Evolutionary conservation across 1,140 invertebrate species (phyloP), one percentile per base, ranked within the genome.

Genomic region (Archivesica marissinica): DNA sequence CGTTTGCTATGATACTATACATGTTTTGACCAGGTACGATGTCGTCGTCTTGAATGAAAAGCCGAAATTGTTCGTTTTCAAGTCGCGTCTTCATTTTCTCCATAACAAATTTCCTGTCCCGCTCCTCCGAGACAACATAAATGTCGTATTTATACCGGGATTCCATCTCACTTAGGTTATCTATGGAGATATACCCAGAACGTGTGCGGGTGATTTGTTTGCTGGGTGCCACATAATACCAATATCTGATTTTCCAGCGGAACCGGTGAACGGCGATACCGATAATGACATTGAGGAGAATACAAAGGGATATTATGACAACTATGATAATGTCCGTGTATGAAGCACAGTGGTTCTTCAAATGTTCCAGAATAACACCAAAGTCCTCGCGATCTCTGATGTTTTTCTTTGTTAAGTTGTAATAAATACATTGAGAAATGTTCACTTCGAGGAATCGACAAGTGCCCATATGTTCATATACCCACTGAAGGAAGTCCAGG

Each of bases 191-290:
- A 38, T 77, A 77, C 20, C 75, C 75, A n/a, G 50, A 15, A 11
- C 75, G 47, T 20, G n/a, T 2, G 25, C 41, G 28, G 13, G 50
- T 77, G 23, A 20, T 59, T 2, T 39, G 25, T 54, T 77, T 77
- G 15, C 75, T 56, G 11, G 75, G 52, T 3, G 77, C 56, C 3
- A 79, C 77, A 23, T 81, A 81, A n/a, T 70, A 70, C 78, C 61
- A 81, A 25, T 81, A 81, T 17, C 66, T 11, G n/a, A 81, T 38
- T 33, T 72, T 81, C 78, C 78, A 81, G 3, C 78, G 41, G 66
- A 52, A 81, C 1, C 78, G 38, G 50, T 81, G 41, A 2, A 81
- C 35, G 7, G 56, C 1, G 13, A 54, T 28, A 0, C 56, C 78
- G 15, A 56, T 44, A 28, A 68, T 6, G 9, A 81, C 72, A 23